phyloP scores from a whole-genome alignment of 1,140 invertebrate genomes.

The Dendrolimus kikuchii region DNA sequence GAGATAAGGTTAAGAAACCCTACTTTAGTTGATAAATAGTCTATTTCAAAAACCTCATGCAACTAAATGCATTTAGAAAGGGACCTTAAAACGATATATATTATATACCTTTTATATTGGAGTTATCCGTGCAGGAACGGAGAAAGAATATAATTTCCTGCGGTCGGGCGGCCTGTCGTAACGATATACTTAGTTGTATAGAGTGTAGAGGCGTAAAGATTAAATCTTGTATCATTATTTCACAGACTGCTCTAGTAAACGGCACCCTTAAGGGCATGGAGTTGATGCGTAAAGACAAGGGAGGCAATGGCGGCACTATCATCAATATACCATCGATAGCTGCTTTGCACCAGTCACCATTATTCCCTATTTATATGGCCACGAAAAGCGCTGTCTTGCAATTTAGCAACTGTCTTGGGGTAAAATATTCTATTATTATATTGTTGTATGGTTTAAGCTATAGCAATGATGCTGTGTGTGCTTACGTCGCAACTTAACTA shows the following conservation, averaged over 20 bases:
- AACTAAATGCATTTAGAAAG: too few relatives aligned
- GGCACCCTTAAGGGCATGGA: constrained; percentile 16
- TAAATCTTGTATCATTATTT: constrained; percentile 1
- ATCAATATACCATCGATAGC: constrained; percentile 75
- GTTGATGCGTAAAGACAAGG: constrained; percentile 27
- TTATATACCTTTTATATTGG: too few relatives aligned
- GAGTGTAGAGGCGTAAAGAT: too few relatives aligned
- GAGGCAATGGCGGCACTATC: constrained; percentile 70
- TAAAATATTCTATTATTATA: constrained; percentile 20
- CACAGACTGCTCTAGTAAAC: constrained; percentile 18
- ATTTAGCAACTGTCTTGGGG: constrained; percentile 69
- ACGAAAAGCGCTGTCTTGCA: constrained; percentile 75
- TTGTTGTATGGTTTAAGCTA: background rate
- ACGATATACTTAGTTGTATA: too few relatives aligned
- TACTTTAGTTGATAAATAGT: too few relatives aligned
- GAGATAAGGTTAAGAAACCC: too few relatives aligned
- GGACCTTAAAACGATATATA: too few relatives aligned
- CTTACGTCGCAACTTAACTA: too few relatives aligned
- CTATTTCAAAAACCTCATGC: too few relatives aligned
- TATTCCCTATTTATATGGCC: constrained; percentile 75
- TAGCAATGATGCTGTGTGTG: constrained; percentile 1
- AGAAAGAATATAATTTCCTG: too few relatives aligned
- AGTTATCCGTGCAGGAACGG: too few relatives aligned
- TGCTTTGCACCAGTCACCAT: constrained; percentile 69
- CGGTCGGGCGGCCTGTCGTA: too few relatives aligned